phyloP scores from a whole-genome alignment of 2,113 vertebrate species.

The Panurus biarmicus region DNA sequence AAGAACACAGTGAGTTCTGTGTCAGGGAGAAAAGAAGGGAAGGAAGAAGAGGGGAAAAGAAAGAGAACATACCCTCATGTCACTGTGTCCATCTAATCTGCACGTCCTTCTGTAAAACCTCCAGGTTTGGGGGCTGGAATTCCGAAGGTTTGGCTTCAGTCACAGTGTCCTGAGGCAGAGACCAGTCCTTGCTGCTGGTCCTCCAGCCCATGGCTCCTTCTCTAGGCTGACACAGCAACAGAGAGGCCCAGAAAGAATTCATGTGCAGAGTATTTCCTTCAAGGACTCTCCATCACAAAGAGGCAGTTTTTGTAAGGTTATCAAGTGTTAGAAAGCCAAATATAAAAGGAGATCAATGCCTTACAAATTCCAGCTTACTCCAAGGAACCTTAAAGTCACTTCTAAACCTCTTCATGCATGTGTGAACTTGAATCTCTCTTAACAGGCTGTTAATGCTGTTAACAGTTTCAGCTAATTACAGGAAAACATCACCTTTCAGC shows the following conservation, averaged over 20 bases:
- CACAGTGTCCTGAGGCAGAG: neutral
- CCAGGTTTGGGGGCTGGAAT: neutral
- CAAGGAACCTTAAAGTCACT: neutral
- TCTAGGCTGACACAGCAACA: neutral
- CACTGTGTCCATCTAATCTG: neutral
- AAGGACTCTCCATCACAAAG: neutral
- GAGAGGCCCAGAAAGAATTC: neutral
- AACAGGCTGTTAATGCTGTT: neutral
- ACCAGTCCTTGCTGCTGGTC: neutral
- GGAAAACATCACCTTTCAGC: neutral
- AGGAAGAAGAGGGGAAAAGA: neutral
- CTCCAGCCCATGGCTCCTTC: neutral
- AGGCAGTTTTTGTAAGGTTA: neutral
- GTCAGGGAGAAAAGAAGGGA: neutral
- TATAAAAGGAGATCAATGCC: neutral
- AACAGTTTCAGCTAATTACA: neutral
- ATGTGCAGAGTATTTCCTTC: neutral
- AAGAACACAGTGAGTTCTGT: neutral
- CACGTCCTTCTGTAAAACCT: neutral
- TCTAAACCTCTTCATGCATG: neutral
- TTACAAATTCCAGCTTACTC: neutral
- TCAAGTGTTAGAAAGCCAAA: neutral
- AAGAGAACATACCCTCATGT: neutral
- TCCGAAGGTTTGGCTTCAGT: neutral
- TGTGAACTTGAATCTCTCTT: neutral